phyloP scores from a whole-genome alignment of 2,113 vertebrate genomes.

The Manacus vitellinus region DNA sequence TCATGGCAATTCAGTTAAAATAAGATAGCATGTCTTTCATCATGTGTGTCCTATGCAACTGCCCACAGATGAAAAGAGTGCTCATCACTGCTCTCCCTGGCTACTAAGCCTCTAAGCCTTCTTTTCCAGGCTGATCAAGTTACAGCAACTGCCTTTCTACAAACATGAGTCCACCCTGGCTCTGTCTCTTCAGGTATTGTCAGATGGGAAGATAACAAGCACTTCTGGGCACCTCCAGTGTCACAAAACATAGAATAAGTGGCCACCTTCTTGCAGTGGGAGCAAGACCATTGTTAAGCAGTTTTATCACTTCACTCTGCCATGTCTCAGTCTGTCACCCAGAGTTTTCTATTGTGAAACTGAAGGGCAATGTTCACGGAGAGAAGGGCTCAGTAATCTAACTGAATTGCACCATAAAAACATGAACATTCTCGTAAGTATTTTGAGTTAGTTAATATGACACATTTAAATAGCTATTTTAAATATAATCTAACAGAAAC shows the following conservation, averaged over 20 bases:
- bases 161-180: not conserved
- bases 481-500: not conserved
- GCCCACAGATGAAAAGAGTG: not conserved
- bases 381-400: not conserved
- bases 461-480: not conserved
- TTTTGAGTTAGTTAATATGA: not conserved
- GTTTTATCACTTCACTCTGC: not conserved
- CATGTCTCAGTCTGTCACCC: not conserved
- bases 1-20: not conserved
- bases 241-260: not conserved
- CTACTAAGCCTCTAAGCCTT: not conserved
- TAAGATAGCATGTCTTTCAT: not conserved
- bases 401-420: not conserved
- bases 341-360: not conserved
- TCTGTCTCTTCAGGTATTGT: not conserved
- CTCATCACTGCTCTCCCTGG: not conserved
- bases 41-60: not conserved
- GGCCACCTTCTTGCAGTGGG: not conserved
- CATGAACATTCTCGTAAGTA: not conserved
- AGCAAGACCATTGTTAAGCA: not conserved
- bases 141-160: not conserved
- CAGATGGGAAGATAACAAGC: not conserved
- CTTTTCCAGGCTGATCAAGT: not conserved
- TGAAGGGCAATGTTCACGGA: not conserved
- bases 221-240: not conserved